Evolutionary conservation across 2,888 invertebrate species (phyloP).

Genomic region (Clostera curtula): DNA sequence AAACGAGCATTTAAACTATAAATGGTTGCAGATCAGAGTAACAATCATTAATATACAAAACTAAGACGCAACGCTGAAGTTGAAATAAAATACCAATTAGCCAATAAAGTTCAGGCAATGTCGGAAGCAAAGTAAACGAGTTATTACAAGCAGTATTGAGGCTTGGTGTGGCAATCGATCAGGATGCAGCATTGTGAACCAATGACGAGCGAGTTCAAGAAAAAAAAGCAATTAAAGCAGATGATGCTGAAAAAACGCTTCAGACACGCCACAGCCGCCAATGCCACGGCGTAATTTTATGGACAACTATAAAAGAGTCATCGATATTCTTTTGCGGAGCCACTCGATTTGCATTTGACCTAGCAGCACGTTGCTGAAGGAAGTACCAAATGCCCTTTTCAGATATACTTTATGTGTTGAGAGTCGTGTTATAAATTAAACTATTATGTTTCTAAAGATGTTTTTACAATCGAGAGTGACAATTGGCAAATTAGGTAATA

Average conservation of each 20-base stretch:
- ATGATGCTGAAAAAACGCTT: slow-evolving; percentile 21
- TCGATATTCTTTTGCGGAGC: slow-evolving; percentile 18
- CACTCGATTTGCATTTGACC: slow-evolving; percentile 29
- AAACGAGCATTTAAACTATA: neutral
- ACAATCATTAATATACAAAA: slow-evolving; percentile 3
- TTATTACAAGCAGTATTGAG: slow-evolving; percentile 18
- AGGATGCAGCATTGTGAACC: slow-evolving; percentile 31
- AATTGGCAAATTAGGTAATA: no score
- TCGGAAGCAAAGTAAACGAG: slow-evolving; percentile 26
- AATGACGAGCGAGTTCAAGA: slow-evolving; percentile 19
- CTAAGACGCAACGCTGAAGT: slow-evolving; percentile 9
- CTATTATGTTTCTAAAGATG: no score
- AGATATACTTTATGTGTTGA: no score
- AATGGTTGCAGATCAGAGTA: slow-evolving; percentile 4
- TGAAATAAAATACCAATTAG: slow-evolving; percentile 8
- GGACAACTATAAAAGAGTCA: slow-evolving; percentile 21
- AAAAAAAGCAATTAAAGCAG: slow-evolving; percentile 34
- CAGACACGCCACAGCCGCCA: slow-evolving; percentile 30
- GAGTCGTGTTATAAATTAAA: no score
- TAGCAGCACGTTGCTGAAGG: slow-evolving; percentile 20
- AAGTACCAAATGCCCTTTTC: slow-evolving; percentile 9
- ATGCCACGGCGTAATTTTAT: slow-evolving; percentile 32
- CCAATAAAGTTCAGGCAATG: slow-evolving; percentile 15
- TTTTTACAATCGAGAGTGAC: no score
- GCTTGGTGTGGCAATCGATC: slow-evolving; percentile 33